A percentile compares a stretch with the other conserved stretches of the same genome.
phyloP scores from a whole-genome alignment of 2,113 vertebrate genomes.

The Formicarius rufipectus region DNA sequence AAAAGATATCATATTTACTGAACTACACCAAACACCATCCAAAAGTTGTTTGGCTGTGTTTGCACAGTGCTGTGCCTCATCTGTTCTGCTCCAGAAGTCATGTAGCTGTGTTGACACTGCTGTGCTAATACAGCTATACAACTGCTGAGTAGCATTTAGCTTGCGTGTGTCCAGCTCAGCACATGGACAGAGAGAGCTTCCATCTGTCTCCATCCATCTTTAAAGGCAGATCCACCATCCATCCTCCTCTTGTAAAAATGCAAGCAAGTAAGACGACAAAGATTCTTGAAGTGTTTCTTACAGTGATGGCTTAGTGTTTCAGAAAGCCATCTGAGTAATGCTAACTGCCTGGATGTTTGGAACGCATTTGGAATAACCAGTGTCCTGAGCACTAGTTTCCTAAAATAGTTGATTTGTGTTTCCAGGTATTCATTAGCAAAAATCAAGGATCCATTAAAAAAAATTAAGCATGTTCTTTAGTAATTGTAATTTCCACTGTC shows the following conservation, averaged over 20 bases:
- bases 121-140: conserved; percentile 8
- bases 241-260: neutral
- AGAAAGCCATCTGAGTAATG: neutral
- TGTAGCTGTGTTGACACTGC: conserved; percentile 41
- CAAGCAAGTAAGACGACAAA: neutral
- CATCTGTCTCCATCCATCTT: conserved; percentile 35
- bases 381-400: neutral
- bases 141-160: neutral
- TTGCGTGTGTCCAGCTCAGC: conserved; percentile 36
- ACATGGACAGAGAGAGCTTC: neutral
- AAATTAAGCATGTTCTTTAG: neutral
- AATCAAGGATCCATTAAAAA: neutral
- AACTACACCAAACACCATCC: neutral
- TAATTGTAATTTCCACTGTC: conserved; percentile 10
- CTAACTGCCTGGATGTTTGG: neutral
- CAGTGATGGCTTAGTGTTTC: neutral
- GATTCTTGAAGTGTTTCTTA: neutral
- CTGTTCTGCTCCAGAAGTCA: conserved; percentile 41
- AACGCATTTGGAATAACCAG: neutral
- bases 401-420: neutral
- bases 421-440: neutral
- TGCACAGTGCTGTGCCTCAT: conserved; percentile 37
- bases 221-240: neutral
- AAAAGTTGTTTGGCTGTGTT: conserved; percentile 39
- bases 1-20: neutral